Base-by-base conservation (phyloP, 92 coral and sea anemone genomes). In the Epizoanthus fatuus region DNA sequence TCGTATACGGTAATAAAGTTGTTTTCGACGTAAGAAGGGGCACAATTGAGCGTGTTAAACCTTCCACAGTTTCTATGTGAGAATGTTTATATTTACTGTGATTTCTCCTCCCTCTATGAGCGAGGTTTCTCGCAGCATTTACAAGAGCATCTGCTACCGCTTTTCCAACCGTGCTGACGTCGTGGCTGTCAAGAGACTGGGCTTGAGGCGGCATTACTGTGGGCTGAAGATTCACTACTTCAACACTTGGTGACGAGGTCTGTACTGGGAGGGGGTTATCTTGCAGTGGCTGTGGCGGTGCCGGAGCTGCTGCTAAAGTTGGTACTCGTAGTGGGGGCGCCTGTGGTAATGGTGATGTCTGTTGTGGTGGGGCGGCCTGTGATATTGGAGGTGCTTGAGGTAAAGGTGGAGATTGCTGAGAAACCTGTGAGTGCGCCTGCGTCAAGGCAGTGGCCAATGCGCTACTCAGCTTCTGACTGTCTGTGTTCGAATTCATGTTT, bases 71-170 rank as follows among this genome's bases (percentile, higher is more conserved):
- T 62, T 77, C 70, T 38, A 77, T 77, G 14, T 39, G 22, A 40
- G 82, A 77, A 60, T 77, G 82, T 42, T 77, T 77, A 25, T 77
- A 62, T 25, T 59, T 60, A 42, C 14, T 77, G 5, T 40, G 10
- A 58, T 13, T 20, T 59, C 29, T 14, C 14, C 40, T 62, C 12
- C 57, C 70, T 55, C 63, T 77, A 40, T 14, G 82, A 59, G 40
- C 82, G 65, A 77, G 71, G 16, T 64, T 64, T 20, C 51, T 77
- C 39, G 82, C 82, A 35, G 82, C 82, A 17, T 62, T 59, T 1
- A 77, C 82, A 9, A 77, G 55, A 39, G 82, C 82, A 35, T 60
- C 65, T 11, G 82, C 82, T 19, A 77, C 82, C 12, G 70, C 70
- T 77, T 58, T 60, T 11, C 82, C 82, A 17, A 77, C 57, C 29